Evolutionary conservation across 2,113 vertebrate species (phyloP).

Genomic region (Recurvirostra avosetta): DNA sequence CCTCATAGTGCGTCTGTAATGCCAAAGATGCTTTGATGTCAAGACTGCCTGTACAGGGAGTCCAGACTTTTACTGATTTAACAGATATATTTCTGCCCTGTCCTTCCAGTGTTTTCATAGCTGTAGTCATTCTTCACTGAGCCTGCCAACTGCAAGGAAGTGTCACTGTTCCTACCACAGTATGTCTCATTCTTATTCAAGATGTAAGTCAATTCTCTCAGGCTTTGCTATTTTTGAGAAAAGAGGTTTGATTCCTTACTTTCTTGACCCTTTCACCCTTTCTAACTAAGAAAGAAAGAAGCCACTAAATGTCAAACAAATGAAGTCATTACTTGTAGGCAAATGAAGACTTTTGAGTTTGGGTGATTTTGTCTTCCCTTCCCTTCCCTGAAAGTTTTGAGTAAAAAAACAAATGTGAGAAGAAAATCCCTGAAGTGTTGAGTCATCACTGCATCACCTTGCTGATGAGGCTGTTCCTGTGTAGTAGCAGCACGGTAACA

Average conservation of each 20-base stretch:
- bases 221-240: neutral
- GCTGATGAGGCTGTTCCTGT: neutral
- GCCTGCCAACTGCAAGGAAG: neutral
- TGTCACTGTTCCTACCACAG: neutral
- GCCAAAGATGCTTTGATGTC: neutral
- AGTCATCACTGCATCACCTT: neutral
- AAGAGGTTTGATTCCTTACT: neutral
- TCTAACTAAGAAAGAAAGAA: neutral
- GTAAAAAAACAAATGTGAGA: neutral
- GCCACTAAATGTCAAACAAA: fast-evolving
- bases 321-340: neutral
- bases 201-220: neutral
- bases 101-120: neutral
- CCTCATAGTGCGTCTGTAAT: neutral
- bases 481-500: neutral
- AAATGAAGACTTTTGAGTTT: neutral
- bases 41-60: neutral
- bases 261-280: neutral
- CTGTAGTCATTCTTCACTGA: neutral
- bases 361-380: too few species aligned
- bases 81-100: neutral
- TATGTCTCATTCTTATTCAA: neutral
- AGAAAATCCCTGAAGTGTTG: neutral
- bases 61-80: neutral
- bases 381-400: neutral